Conservation (phyloP, 1,140 invertebrate species). For the Heliconius melpomene region DNA sequence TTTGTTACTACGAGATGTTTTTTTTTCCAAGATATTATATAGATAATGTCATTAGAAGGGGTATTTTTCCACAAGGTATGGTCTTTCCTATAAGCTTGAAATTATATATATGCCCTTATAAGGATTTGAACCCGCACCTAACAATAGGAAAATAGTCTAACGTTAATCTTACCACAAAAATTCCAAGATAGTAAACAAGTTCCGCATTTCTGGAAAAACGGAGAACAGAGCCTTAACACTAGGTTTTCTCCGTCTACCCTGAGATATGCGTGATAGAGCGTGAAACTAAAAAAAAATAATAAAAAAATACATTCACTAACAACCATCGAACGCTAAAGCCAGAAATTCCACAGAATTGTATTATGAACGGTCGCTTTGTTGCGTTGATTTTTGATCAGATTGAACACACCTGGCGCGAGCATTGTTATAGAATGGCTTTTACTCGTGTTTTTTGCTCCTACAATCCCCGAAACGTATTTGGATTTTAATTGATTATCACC, state of each 20-base stretch:
- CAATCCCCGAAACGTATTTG: not conserved
- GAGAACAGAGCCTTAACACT: not conserved
- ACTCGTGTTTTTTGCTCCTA: not conserved
- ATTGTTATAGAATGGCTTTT: slow-evolving; percentile 4
- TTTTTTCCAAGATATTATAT: no score
- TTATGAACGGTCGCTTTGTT: slow-evolving; percentile 9
- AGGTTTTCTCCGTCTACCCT: not conserved
- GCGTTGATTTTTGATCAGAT: slow-evolving; percentile 10
- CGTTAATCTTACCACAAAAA: no score
- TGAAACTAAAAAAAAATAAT: not conserved
- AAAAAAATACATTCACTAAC: not conserved
- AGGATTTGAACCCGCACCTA: no score
- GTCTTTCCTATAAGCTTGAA: no score
- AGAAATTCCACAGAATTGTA: slow-evolving; percentile 13
- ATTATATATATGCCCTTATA: no score
- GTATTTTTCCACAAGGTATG: no score
- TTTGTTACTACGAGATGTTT: no score
- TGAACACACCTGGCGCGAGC: slow-evolving; percentile 3
- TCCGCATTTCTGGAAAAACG: no score
- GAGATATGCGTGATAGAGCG: not conserved
- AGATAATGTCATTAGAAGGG: no score
- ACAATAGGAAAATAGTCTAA: no score
- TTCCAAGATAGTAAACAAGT: no score
- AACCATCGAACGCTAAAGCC: not conserved
- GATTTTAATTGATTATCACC: slow-evolving; percentile 8